phyloP scores from a whole-genome alignment of 2,888 invertebrate species.

The Phalera bucephala region DNA sequence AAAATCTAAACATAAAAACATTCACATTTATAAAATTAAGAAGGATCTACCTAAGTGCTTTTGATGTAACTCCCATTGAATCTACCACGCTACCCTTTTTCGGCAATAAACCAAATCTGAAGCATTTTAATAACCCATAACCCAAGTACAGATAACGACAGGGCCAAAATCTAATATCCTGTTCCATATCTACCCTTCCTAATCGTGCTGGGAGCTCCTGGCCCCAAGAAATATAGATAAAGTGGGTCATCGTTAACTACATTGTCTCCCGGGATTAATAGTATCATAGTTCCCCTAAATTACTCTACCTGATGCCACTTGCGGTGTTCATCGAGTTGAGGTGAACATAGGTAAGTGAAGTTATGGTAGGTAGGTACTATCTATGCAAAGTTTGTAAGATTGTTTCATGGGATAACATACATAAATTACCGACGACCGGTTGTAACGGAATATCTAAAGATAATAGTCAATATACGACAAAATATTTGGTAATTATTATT shows the following conservation, averaged over 20 bases:
- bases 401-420: constrained; percentile 23
- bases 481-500: no score
- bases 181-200: constrained; percentile 37
- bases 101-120: neutral
- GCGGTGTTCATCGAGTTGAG: constrained; percentile 21
- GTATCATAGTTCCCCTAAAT: constrained; percentile 49
- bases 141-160: constrained; percentile 2
- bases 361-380: constrained; percentile 22
- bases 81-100: no score
- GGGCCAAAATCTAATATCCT: constrained; percentile 35
- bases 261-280: constrained; percentile 64
- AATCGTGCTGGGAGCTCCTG: constrained; percentile 41
- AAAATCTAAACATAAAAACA: no score
- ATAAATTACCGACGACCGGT: constrained; percentile 28
- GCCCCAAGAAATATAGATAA: constrained; percentile 53
- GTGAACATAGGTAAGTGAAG: constrained; percentile 24
- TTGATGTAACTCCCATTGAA: no score
- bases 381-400: constrained; percentile 28
- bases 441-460: no score
- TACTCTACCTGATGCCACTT: constrained; percentile 41
- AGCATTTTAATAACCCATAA: neutral
- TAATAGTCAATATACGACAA: no score
- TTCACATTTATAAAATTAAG: no score
- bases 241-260: constrained; percentile 69
- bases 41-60: no score